These are phyloP conservation scores for Alentia gelatinosa DNA, from an alignment of 2,888 invertebrate genomes.

Conservation along the genomic window DNA sequence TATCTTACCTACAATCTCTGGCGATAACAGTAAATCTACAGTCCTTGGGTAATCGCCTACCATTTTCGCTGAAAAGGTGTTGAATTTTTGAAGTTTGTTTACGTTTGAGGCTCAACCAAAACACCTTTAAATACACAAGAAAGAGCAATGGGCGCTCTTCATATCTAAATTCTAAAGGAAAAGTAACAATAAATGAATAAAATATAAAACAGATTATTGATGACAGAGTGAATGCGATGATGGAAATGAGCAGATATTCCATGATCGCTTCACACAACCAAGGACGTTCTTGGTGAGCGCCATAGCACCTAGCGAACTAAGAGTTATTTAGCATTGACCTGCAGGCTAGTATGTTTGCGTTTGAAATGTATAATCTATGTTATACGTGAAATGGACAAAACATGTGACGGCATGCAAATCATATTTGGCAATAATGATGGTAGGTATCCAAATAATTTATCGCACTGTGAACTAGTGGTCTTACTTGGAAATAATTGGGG, in stretches of 20 bases:
- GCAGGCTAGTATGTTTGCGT: not conserved
- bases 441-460: too few species aligned
- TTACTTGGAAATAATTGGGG: too few species aligned
- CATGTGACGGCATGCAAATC: too few species aligned
- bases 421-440: too few species aligned
- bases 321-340: not conserved
- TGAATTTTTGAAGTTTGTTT: conserved; percentile 49
- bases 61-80: conserved; percentile 39
- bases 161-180: conserved; percentile 50
- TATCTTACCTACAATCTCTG: conserved; percentile 49
- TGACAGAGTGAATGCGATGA: conserved; percentile 32
- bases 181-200: conserved; percentile 50
- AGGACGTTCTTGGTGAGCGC: conserved; percentile 46
- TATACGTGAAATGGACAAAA: too few species aligned
- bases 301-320: conserved; percentile 48
- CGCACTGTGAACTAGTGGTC: too few species aligned
- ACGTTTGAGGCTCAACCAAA: conserved; percentile 17
- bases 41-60: not conserved
- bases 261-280: conserved; percentile 25
- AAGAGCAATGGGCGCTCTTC: conserved; percentile 55
- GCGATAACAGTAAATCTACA: conserved; percentile 33
- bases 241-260: conserved; percentile 42
- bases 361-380: too few species aligned
- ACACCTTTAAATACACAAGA: conserved; percentile 50
- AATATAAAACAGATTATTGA: conserved; percentile 40